Evolutionary conservation across 2,797 vertebrate genomes (phyloP).

Genomic region (Bradypodion pumilum): DNA sequence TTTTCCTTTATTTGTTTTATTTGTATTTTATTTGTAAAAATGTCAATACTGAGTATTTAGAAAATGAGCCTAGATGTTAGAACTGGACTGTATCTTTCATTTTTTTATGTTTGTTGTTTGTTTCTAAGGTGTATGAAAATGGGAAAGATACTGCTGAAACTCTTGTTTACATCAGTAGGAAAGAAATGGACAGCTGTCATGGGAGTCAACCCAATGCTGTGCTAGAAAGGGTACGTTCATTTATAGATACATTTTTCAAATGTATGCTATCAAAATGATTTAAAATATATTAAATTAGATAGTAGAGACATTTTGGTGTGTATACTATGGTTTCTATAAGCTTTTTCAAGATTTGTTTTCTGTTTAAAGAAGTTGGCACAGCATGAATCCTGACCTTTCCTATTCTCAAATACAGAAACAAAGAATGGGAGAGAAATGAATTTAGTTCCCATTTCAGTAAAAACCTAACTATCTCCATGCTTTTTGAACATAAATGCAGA

Average conservation of each 20-base stretch:
- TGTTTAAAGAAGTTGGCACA: neutral
- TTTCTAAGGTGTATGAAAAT: slow-evolving; percentile 62
- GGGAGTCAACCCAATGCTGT: slow-evolving; percentile 5
- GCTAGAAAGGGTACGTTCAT: slow-evolving; percentile 53
- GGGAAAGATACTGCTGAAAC: slow-evolving; percentile 44
- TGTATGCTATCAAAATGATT: neutral
- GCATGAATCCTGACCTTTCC: neutral
- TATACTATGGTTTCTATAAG: neutral
- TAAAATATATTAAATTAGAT: neutral
- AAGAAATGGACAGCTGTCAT: slow-evolving; percentile 42
- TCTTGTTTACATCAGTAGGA: slow-evolving; percentile 52
- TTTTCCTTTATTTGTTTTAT: neutral
- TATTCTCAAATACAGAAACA: neutral
- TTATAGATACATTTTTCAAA: slow-evolving; percentile 16
- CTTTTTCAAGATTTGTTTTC: neutral
- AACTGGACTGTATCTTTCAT: neutral
- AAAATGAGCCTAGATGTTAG: neutral
- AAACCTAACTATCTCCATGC: neutral
- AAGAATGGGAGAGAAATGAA: neutral
- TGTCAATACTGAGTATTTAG: neutral
- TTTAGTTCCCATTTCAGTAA: neutral
- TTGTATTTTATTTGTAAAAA: neutral
- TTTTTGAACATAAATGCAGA: neutral
- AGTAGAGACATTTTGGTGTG: neutral
- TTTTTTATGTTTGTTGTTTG: slow-evolving; percentile 3